Base-by-base conservation (phyloP, 1,140 invertebrate species). In the Telenomus remus region DNA sequence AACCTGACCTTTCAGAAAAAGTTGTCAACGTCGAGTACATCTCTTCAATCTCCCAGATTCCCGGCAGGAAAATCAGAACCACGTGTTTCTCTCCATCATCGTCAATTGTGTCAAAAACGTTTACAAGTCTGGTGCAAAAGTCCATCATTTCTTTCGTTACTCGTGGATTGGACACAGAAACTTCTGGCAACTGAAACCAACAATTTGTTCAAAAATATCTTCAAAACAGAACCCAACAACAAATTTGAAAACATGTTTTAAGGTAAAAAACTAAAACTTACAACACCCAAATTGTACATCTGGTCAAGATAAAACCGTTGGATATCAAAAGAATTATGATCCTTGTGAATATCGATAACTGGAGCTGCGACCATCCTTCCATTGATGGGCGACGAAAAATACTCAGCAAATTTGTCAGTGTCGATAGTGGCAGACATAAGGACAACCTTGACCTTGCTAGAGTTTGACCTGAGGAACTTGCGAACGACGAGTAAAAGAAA, bases 351-450 rank as follows among this genome's bases (percentile, higher is more conserved):
- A 43, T 89, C 85, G 11, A 95, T 81, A 2, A 93, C 82, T 1
- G 91, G 91, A 8, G 91, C 90, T 19, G 87, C 71, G 15, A 83
- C 73, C 27, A 89, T 80, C 44, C 85, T 84, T 49, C 80, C 79
- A 70, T 87, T 82, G 54, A 90, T 83, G 4, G 89, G 84, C 0
- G 85, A 84, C n/a, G 91, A 88, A 89, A 97, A 97, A 81, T 96
- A 98, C 7, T 91, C 82, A 0, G 92, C 87, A 85, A 97, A 96
- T 63, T 91, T 90, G 4, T 90, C 83, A 12, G 91, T 89, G 81
- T 96, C 91, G 68, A 97, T 91, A 5, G 96, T 97, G 0, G 96
- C 96, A 12, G 95, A 97, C 95, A 97, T 97, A 0, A 97, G 82
- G 44, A 97, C 91, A 1, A 97, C 90, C 85, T 94, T 96, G 0